Percentiles rank a stretch among this genome's conserved stretches.
Evolutionary conservation across 1,140 invertebrate genomes (phyloP).

Genomic region (Ctenoplectra terminalis): DNA sequence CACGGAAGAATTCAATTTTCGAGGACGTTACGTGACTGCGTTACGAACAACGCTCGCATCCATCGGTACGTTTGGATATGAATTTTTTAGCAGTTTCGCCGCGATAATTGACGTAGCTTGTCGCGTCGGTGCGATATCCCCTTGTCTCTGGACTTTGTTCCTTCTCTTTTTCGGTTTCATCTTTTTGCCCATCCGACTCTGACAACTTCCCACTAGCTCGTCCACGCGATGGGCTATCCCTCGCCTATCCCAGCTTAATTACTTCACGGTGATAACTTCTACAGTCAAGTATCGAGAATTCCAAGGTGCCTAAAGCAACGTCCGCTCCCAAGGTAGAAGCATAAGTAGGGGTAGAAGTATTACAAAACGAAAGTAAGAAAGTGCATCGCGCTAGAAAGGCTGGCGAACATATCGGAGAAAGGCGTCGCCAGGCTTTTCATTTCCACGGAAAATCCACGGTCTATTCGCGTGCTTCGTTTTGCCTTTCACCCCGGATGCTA

Average conservation of each 20-base stretch:
- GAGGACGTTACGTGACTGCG: conserved; percentile 53
- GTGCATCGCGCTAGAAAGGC: conserved; percentile 1
- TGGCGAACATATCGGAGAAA: conserved; percentile 40
- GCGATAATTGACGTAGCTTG: conserved; percentile 21
- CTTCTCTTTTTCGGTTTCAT: neutral
- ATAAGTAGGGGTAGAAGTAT: neutral
- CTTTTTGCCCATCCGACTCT: neutral
- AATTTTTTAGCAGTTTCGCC: conserved; percentile 38
- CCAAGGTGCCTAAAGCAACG: too few relatives aligned
- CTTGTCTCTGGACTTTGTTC: neutral
- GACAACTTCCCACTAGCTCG: too few relatives aligned
- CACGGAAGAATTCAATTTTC: conserved; percentile 56
- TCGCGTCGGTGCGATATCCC: neutral
- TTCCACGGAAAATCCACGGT: conserved; percentile 18
- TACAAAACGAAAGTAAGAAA: conserved; percentile 53
- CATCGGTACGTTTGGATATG: conserved; percentile 44
- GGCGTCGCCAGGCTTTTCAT: conserved; percentile 53
- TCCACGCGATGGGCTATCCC: too few relatives aligned
- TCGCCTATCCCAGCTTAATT: too few relatives aligned
- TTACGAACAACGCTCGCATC: conserved; percentile 38
- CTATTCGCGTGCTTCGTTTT: conserved; percentile 37
- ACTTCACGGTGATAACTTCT: too few relatives aligned
- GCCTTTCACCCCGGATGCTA: conserved; percentile 70
- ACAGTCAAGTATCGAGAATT: too few relatives aligned
- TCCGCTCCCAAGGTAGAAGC: too few relatives aligned